phyloP scores from a whole-genome alignment of 1,140 invertebrate genomes.

The Drosophila dunni region DNA sequence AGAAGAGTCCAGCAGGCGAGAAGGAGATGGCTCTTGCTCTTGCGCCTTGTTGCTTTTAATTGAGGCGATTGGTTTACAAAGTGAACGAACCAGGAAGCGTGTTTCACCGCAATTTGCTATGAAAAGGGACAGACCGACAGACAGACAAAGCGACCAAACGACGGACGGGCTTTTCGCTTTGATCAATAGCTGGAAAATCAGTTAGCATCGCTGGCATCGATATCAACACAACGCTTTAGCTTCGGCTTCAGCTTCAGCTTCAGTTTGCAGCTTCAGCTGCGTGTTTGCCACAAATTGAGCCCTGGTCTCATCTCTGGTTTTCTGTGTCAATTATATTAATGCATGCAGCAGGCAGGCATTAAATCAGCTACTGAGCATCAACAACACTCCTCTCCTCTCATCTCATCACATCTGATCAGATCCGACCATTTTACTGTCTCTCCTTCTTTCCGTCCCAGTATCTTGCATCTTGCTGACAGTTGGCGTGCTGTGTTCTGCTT shows the following conservation, averaged over 20 bases:
- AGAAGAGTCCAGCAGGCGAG: slow-evolving; percentile 9
- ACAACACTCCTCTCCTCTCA: slow-evolving; percentile 33
- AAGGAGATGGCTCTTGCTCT: slow-evolving; percentile 23
- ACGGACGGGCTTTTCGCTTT: slow-evolving; percentile 39
- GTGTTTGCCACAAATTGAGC: slow-evolving; percentile 58
- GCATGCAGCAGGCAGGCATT: slow-evolving; percentile 49
- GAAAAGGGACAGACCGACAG: slow-evolving; percentile 7
- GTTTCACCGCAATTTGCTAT: slow-evolving; percentile 59
- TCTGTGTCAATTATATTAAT: slow-evolving; percentile 83
- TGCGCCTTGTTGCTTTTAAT: slow-evolving; percentile 75
- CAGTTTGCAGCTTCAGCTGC: slow-evolving; percentile 19
- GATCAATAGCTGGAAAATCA: slow-evolving; percentile 75
- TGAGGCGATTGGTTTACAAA: slow-evolving; percentile 71
- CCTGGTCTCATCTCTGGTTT: slow-evolving; percentile 61
- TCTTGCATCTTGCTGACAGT: slow-evolving; percentile 55
- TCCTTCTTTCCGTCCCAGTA: slow-evolving; percentile 49
- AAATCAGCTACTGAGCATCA: slow-evolving; percentile 39
- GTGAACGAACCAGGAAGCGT: slow-evolving; percentile 73
- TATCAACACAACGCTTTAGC: slow-evolving; percentile 24
- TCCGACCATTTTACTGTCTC: neutral
- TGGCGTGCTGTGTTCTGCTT: slow-evolving; percentile 50
- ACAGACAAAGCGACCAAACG: neutral
- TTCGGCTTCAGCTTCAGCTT: slow-evolving; percentile 14
- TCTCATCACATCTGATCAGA: slow-evolving; percentile 17
- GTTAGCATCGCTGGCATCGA: slow-evolving; percentile 68